Base-by-base conservation (phyloP, 1,140 invertebrate genomes). In the Euschistus heros region DNA sequence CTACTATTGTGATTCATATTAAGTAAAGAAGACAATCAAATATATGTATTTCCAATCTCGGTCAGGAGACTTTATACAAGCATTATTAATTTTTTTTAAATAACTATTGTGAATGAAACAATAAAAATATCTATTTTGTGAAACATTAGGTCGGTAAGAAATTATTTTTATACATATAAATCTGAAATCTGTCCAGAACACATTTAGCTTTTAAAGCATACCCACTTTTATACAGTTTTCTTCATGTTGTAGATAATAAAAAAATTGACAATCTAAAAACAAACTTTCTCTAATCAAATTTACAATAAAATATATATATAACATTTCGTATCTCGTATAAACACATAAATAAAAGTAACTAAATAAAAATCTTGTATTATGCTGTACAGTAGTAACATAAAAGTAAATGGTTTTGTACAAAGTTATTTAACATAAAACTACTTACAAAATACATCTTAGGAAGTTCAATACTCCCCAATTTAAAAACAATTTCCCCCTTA, bases 321-420 rank as follows among this genome's bases (percentile, higher is more conserved):
- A 67, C 62, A 63, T 64, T 66, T 64, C 46, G 26, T 67, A 59
- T 67, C 24, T 26, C 62, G 62, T 67, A 67, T 67, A 67, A 67
- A 67, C 66, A 67, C 62, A 67, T 67, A 67, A 67, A 67, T 67
- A 67, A 64, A 54, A 26, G 33, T 67, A 64, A 67, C 66, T 64
- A 63, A 67, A 67, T 67, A 67, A 67, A 63, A 67, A 67, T 67
- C 52, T 66, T 67, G 61, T 64, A 62, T 33, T 62, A 59, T 64
- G 24, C 54, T 62, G 22, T 63, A 67, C 52, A 67, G 64, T 44
- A 55, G 52, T 47, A 67, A 61, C 46, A 60, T 27, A 65, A 60
- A 65, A 50, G 18, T 55, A 64, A 59, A 67, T 67, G 66, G 66
- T 67, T 67, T 67, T 67, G 66, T 67, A 67, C 66, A 67, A 62